Evolutionary conservation across 2,113 vertebrate genomes (phyloP).

Genomic region (human): DNA sequence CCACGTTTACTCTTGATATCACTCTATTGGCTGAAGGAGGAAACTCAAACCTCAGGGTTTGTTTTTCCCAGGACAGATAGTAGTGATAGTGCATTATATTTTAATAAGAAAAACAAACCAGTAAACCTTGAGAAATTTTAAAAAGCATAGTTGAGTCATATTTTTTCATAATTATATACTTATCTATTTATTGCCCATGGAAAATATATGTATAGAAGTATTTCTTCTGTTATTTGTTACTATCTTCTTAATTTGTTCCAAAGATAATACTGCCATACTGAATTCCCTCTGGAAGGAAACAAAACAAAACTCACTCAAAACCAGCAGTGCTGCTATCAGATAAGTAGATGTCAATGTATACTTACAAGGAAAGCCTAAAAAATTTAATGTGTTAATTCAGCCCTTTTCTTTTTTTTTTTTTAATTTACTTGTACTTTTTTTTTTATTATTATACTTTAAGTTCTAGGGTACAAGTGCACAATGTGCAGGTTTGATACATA

Average conservation of each 20-base stretch:
- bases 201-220: no score
- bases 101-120: conserved; percentile 74
- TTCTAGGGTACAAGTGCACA: no score
- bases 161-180: no score
- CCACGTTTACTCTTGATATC: conserved; percentile 43
- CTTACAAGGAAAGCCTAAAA: conserved; percentile 12
- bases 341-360: background rate
- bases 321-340: no score
- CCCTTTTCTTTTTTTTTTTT: background rate
- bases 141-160: no score
- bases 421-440: no score
- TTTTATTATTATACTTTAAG: no score
- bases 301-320: background rate
- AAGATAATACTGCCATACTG: conserved; percentile 77
- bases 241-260: no score
- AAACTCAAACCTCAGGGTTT: conserved; percentile 66
- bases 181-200: no score
- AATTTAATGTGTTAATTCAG: conserved; percentile 39
- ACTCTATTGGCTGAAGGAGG: background rate
- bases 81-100: conserved; percentile 54
- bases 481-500: no score
- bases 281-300: conserved; percentile 55
- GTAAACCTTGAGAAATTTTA: conserved; percentile 70
- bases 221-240: no score
- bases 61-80: conserved; percentile 70